Evolutionary conservation across 37 sponge, comb jelly and placozoan species (phyloP).

Genomic region (Agelas oroides): DNA sequence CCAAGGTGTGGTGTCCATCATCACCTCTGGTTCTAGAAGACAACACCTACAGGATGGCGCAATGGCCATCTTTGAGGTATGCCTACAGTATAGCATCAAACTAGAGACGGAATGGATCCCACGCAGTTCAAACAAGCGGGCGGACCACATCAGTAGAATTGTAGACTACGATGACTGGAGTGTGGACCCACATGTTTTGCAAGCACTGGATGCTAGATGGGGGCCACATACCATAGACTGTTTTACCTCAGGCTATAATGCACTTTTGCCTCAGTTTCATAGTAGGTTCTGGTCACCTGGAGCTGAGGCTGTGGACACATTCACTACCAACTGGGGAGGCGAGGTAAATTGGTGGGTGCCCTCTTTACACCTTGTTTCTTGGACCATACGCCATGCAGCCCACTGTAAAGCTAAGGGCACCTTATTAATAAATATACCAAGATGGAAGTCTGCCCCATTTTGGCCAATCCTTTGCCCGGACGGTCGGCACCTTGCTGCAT

Average conservation of each 20-base stretch:
- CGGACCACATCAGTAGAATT: slow-evolving; percentile 17
- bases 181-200: slow-evolving; percentile 3
- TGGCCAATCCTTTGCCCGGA: slow-evolving; percentile 25
- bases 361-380: neutral
- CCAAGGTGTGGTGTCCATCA: neutral
- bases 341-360: slow-evolving; percentile 23
- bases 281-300: neutral
- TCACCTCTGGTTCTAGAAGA: neutral
- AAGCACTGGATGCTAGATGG: neutral
- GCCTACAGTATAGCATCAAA: neutral
- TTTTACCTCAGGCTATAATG: neutral
- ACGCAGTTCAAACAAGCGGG: neutral
- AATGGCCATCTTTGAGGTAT: neutral
- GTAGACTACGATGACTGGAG: slow-evolving; percentile 23
- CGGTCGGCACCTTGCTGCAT: neutral
- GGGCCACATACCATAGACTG: slow-evolving; percentile 18
- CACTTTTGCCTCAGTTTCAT: neutral
- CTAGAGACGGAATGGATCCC: slow-evolving; percentile 15
- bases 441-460: slow-evolving; percentile 23
- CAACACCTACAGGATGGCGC: slow-evolving; percentile 13
- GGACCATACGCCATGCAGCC: neutral
- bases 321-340: slow-evolving; percentile 2
- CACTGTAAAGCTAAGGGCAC: slow-evolving; percentile 12
- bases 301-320: neutral
- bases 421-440: slow-evolving; percentile 7